Evolutionary conservation across 1,140 invertebrate species (phyloP), one percentile per base, ranked within the genome.

Genomic region (Cydia fagiglandana): DNA sequence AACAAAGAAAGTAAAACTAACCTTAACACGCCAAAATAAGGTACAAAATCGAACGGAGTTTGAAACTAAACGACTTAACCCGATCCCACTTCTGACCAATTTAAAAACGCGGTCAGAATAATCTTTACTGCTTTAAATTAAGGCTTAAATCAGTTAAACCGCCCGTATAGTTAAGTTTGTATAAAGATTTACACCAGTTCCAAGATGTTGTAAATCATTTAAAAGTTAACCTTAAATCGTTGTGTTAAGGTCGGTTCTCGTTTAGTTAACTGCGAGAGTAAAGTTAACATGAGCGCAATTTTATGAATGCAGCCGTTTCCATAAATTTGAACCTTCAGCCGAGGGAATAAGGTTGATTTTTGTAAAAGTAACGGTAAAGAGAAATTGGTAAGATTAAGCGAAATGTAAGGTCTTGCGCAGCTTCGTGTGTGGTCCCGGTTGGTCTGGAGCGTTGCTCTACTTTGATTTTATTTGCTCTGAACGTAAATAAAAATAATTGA

Each of bases 351-450:
- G 34, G 66, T 70, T 41, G 66, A 38, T 41, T 70, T 38, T 41
- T 1, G 15, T 41, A 38, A 1, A 38, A 41, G 13, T 41, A 30
- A 17, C n/a, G 30, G 15, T 70, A 17, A 45, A 38, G 34, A n/a
- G 2, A 24, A 61, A 12, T 61, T 24, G 17, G 30, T 70, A 17
- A 38, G 34, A 38, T 70, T 70, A 70, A 70, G 66, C 66, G 66
- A 70, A 70, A 70, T 70, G 66, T 70, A 38, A 38, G 56, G 56
- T 70, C 30, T 38, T 38, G 66, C 66, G 66, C 66, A 70, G 66
- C 66, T 17, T 70, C 66, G 66, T 70, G 66, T 70, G 66, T 70
- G 66, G 66, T 70, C 66, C 24, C 66, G 30, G 38, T 70, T 12
- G 15, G 64, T 13, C 12, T 34, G 66, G 66, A 41, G n/a, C 30